These are phyloP conservation scores for Heterodera schachtii DNA, from an alignment of 1,140 invertebrate species.

Conservation along the genomic window DNA sequence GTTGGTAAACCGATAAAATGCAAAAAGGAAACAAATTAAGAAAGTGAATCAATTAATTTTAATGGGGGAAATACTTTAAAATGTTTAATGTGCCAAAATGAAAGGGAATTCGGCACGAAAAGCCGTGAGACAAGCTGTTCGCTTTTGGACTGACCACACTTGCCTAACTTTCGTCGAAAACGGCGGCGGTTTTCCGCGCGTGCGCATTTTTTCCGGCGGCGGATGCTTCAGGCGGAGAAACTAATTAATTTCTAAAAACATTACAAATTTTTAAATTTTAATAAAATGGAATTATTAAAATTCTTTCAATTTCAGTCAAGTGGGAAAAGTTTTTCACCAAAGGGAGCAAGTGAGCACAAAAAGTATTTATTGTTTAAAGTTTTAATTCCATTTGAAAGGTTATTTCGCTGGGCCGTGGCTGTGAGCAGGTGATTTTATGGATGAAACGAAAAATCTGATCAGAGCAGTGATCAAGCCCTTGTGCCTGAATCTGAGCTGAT, in stretches of 20 bases:
- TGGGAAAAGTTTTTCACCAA: constrained; percentile 36
- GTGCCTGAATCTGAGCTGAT: too few relatives aligned
- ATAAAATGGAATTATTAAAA: too few relatives aligned
- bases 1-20: not conserved
- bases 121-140: constrained; percentile 32
- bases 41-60: too few relatives aligned
- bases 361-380: not conserved
- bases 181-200: constrained; percentile 22
- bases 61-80: too few relatives aligned
- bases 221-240: constrained; percentile 24
- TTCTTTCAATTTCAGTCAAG: constrained; percentile 36
- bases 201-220: constrained; percentile 32
- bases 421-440: constrained; percentile 18
- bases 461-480: too few relatives aligned
- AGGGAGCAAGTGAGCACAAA: constrained; percentile 17
- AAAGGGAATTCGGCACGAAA: constrained; percentile 26
- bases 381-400: constrained; percentile 18
- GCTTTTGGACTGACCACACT: constrained; percentile 39
- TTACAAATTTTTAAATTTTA: too few relatives aligned
- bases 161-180: constrained; percentile 40
- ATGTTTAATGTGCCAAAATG: not conserved
- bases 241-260: not conserved
- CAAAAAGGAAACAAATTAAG: not conserved
- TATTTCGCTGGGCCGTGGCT: constrained; percentile 32
- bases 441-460: not conserved